Percentiles rank a stretch among this genome's conserved stretches.
Conservation (phyloP, 2,888 invertebrate species). For the Heliconius ethilla region DNA sequence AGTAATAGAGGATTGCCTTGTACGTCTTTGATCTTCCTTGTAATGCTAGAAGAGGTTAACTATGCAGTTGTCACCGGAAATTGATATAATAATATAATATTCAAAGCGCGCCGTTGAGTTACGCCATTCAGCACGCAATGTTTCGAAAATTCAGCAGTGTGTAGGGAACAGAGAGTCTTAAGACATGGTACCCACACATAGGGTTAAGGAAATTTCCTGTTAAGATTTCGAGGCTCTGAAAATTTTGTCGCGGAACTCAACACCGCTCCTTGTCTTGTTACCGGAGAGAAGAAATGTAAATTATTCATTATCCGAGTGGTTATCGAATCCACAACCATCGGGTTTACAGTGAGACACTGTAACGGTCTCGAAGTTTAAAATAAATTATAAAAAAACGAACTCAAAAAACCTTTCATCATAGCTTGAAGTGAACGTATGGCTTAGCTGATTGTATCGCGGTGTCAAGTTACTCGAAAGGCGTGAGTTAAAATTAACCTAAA, state of each 20-base stretch:
- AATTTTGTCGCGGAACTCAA: no score
- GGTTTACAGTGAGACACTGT: no score
- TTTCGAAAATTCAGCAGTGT: background rate
- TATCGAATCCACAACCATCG: no score
- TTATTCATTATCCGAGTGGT: no score
- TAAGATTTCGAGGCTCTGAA: no score
- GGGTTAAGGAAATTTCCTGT: no score
- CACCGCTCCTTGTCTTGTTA: no score
- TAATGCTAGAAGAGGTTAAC: background rate
- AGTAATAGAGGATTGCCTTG: constrained; percentile 4
- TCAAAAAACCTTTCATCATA: background rate
- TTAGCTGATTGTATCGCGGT: constrained; percentile 1
- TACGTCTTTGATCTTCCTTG: constrained; percentile 23
- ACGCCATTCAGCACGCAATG: background rate
- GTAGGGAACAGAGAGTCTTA: background rate
- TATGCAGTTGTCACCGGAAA: constrained; percentile 16
- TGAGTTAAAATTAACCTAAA: background rate
- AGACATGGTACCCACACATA: background rate
- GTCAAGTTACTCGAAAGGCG: background rate
- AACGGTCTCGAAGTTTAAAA: no score
- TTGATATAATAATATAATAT: background rate
- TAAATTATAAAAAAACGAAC: no score
- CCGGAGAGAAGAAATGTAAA: no score
- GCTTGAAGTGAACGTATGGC: background rate
- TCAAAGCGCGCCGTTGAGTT: background rate